phyloP scores from a whole-genome alignment of 1,140 invertebrate genomes.

The Dicyema japonicum region DNA sequence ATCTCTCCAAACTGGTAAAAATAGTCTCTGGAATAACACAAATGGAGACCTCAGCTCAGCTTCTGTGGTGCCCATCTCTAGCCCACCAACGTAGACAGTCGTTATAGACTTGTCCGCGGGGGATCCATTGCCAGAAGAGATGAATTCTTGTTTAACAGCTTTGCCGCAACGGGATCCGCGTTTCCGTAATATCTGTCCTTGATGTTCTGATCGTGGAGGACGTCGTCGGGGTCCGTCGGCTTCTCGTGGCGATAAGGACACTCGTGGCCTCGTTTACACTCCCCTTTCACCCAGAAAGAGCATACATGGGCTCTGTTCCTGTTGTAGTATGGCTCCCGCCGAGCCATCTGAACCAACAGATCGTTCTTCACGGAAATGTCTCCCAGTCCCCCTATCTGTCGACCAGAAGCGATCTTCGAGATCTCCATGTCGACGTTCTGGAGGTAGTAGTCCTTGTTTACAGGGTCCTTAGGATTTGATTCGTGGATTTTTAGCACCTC shows the following conservation, averaged over 20 bases:
- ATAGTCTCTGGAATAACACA: conserved; percentile 28
- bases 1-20: conserved; percentile 99
- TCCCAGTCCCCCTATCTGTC: not conserved
- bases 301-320: conserved; percentile 91
- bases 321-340: conserved; percentile 91
- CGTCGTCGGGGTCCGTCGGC: conserved; percentile 93
- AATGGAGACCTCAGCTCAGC: conserved; percentile 42
- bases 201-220: conserved; percentile 89
- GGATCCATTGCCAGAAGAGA: conserved; percentile 68
- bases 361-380: not conserved
- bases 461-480: conserved; percentile 70
- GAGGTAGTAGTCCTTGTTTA: conserved; percentile 93
- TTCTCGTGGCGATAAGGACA: conserved; percentile 96
- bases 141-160: conserved; percentile 53
- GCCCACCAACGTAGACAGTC: conserved; percentile 65
- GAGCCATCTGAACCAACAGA: conserved; percentile 57
- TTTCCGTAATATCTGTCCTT: conserved; percentile 87
- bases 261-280: conserved; percentile 88
- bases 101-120: conserved; percentile 82
- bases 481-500: conserved; percentile 67
- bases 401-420: conserved; percentile 2
- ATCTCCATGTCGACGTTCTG: conserved; percentile 29
- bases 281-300: conserved; percentile 98
- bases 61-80: conserved; percentile 50
- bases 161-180: conserved; percentile 93